Conservation (phyloP, 2,113 vertebrate species). For the Larimichthys polyactis region DNA sequence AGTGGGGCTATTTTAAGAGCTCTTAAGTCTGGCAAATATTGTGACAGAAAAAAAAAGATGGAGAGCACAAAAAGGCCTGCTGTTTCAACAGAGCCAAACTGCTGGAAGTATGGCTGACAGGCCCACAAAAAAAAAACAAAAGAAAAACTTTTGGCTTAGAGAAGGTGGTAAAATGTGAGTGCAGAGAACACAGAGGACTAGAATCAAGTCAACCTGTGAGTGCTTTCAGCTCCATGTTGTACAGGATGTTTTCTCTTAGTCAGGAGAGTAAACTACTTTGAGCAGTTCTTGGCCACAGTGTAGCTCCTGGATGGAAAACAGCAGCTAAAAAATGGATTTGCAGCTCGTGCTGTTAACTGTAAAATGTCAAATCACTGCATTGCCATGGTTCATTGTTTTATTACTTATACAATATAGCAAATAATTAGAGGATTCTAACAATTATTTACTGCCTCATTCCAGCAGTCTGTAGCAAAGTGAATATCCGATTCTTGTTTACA, state of each 20-base stretch:
- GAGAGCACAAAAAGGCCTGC: slow-evolving; percentile 19
- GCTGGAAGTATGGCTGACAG: slow-evolving; percentile 47
- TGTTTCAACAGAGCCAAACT: slow-evolving; percentile 28
- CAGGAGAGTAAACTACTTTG: slow-evolving; percentile 30
- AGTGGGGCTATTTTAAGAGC: slow-evolving; percentile 52
- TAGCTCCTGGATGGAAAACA: slow-evolving; percentile 35
- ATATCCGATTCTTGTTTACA: not conserved
- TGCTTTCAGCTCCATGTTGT: slow-evolving; percentile 16
- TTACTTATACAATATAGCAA: slow-evolving; percentile 8
- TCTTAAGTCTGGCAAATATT: slow-evolving; percentile 47
- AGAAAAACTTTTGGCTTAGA: slow-evolving; percentile 38
- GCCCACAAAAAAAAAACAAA: slow-evolving; percentile 15
- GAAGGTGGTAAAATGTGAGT: slow-evolving; percentile 23
- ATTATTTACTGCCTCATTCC: not conserved
- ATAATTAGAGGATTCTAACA: not conserved
- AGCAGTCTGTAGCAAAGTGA: not conserved
- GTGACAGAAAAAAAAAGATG: slow-evolving; percentile 12
- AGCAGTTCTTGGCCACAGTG: slow-evolving; percentile 37
- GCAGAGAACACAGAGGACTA: slow-evolving; percentile 8
- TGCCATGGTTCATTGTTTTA: slow-evolving; percentile 2
- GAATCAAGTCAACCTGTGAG: slow-evolving; percentile 38
- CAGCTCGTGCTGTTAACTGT: slow-evolving; percentile 16
- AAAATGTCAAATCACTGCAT: not conserved
- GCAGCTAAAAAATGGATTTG: slow-evolving; percentile 29
- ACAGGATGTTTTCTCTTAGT: slow-evolving; percentile 38